Evolutionary conservation across 1,140 invertebrate species (phyloP), one percentile per base, ranked within the genome.

Genomic region (Oreohelix idahoensis): DNA sequence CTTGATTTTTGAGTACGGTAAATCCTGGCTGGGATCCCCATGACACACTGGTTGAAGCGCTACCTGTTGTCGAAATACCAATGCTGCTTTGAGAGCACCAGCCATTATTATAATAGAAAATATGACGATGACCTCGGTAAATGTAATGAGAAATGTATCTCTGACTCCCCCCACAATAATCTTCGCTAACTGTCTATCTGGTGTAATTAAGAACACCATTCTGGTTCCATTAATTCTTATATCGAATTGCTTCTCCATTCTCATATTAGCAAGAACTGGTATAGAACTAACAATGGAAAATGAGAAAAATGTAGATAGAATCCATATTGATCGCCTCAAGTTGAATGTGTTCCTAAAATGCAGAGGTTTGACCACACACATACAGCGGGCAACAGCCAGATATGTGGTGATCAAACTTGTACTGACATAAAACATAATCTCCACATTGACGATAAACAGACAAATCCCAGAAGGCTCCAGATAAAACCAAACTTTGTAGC

Each of bases 341-440:
- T 42, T 76, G 74, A 76, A 76, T 4, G 15, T 32, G n/a, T 76
- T 51, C 32, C 42, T 76, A 35, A 76, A 76, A 36, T 71, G 66
- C 20, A 81, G 20, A 4, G 79, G 79, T 35, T 20, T 81, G 17
- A 32, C 79, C 0, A 81, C 79, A 58, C 79, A 81, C 63, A 81
- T 45, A 32, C 63, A 81, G 0, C 79, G 36, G 26, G 66, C 74
- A 10, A 76, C n/a, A 32, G 74, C 74, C 45, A 76, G n/a, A 35
- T 8, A 76, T 10, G 42, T 49, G 1, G 74, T 76, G 49, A 32
- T 76, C 42, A 76, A 26, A 20, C 38, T 35, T 2, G 42, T 49
- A 2, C 5, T 76, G 2, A 76, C 45, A 32, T 76, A 76, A 5
- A 76, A 32, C 1, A 51, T 1, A 35, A 76, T 29, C 2, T n/a